Base-by-base conservation (phyloP, 2,888 invertebrate species). In the Agrotis segetum region DNA sequence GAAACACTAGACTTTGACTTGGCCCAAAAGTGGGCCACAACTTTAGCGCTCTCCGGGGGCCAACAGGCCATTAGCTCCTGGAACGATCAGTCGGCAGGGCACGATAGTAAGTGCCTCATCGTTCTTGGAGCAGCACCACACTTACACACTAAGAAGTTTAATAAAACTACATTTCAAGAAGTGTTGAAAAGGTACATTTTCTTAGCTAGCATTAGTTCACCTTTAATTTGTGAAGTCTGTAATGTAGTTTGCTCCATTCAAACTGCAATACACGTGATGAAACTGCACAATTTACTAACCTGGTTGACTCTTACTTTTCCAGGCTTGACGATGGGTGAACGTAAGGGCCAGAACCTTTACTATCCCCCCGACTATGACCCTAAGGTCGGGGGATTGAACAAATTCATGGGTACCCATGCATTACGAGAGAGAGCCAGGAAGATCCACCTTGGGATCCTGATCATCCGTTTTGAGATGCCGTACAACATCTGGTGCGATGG, bases 401-500 rank as follows among this genome's bases (percentile, higher is more conserved):
- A 98, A 92, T 99, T 99, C 94, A 97, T 98, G 88, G 98, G 98
- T 4, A 99, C 99, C 17, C 99, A 99, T 97, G 99, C 99, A 1
- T 95, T 99, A 52, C 97, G 99, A 46, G 99, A 99, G 93, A 96
- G 99, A 78, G 99, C 99, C 29, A 96, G 98, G n/a, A 99, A 99
- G 92, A 97, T 99, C 4, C 98, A 99, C 89, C 96, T 99, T 96
- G 99, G 99, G 16, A 99, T 99, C 86, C 97, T 99, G 34, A 98
- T 99, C 80, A 99, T 99, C 82, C 97, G 99, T 60, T 99, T 99
- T 96, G 99, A 99, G 96, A 99, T 99, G 99, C 99, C 99, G 0
- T 99, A 99, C 90, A 99, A 99, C 94, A 99, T 99, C 86, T 99
- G 99, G 99, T 99, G 99, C 87, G 98, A 99, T 52, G 99, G 99